phyloP scores from a whole-genome alignment of 1,140 invertebrate species.

The Rhizoglyphus robini region DNA sequence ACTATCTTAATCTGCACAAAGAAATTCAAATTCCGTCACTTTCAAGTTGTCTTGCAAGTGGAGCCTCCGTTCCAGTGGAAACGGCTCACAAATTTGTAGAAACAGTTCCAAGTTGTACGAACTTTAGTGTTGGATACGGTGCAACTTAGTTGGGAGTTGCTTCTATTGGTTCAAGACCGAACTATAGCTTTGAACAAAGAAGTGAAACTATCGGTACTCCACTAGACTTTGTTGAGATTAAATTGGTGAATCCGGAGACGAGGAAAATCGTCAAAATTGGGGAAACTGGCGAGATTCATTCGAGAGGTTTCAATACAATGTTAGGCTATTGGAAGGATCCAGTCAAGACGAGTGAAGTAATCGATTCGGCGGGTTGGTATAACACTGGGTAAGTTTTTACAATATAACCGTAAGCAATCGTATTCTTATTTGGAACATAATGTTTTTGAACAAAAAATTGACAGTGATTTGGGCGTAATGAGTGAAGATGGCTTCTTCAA shows the following conservation, averaged over 20 bases:
- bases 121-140: slow-evolving; percentile 23
- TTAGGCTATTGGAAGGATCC: slow-evolving; percentile 71
- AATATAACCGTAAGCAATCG: no score
- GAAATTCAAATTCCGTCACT: slow-evolving; percentile 14
- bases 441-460: no score
- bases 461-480: slow-evolving; percentile 58
- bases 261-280: slow-evolving; percentile 15
- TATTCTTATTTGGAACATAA: no score
- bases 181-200: no score
- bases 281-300: slow-evolving; percentile 58
- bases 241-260: slow-evolving; percentile 52
- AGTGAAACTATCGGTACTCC: slow-evolving; percentile 43
- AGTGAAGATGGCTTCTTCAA: slow-evolving; percentile 56
- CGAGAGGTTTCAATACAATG: slow-evolving; percentile 68
- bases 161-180: no score
- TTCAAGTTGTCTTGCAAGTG: slow-evolving; percentile 6
- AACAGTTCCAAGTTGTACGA: slow-evolving; percentile 7
- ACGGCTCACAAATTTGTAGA: neutral
- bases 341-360: slow-evolving; percentile 56
- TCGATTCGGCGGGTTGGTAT: slow-evolving; percentile 63
- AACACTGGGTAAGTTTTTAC: no score
- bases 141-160: slow-evolving; percentile 20
- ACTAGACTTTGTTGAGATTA: slow-evolving; percentile 58
- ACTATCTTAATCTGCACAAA: slow-evolving; percentile 18
- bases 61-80: slow-evolving; percentile 17